Evolutionary conservation across 23 tunicate species (phyloP), one percentile per base, ranked within the genome.

Genomic region (Styela clava): DNA sequence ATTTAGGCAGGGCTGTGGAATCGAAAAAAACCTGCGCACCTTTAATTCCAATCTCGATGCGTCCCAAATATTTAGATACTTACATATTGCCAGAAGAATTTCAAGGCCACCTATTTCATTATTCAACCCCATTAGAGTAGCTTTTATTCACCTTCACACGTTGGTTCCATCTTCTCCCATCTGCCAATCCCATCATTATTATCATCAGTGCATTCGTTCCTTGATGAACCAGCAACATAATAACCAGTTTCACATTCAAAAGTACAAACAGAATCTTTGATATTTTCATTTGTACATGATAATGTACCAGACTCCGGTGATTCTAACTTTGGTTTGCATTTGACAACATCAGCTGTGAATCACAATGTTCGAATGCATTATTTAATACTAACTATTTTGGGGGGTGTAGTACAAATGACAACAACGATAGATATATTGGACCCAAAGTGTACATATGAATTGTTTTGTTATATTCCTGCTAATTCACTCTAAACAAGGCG

Each of bases 331-430:
- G 81, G 81, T 24, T 24, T 27, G 64, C 81, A 76, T 64, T 44
- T 51, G 12, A 76, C 81, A 9, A 76, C 81, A 52, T 76, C 81
- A 52, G 81, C 81, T 76, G 81, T 44, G 12, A n/a, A n/a, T n/a
- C n/a, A n/a, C n/a, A n/a, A n/a, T n/a, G n/a, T n/a, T n/a, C n/a
- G n/a, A n/a, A n/a, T n/a, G n/a, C n/a, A n/a, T n/a, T n/a, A n/a
- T n/a, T n/a, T n/a, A n/a, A n/a, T n/a, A n/a, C n/a, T n/a, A n/a
- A n/a, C n/a, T n/a, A n/a, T n/a, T n/a, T n/a, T n/a, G n/a, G n/a
- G n/a, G n/a, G n/a, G n/a, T n/a, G n/a, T n/a, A n/a, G n/a, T n/a
- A n/a, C n/a, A n/a, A n/a, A n/a, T n/a, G n/a, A n/a, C n/a, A n/a
- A n/a, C n/a, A n/a, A n/a, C n/a, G n/a, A n/a, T n/a, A n/a, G n/a